phyloP scores from a whole-genome alignment of 2,113 vertebrate genomes.

The Empidonax traillii region DNA sequence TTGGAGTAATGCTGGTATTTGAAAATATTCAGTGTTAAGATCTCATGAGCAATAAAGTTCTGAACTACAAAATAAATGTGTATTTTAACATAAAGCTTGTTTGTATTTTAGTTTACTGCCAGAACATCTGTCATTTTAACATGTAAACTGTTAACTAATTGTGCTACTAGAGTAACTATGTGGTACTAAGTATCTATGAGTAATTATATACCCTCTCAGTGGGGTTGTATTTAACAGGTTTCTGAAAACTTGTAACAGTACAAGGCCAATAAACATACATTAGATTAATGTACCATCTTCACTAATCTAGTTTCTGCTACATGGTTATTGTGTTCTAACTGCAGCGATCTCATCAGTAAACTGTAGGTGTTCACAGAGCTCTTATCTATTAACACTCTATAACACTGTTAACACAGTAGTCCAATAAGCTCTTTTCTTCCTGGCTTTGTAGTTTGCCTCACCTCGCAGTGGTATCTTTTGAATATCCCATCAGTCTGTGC shows the following conservation, averaged over 20 bases:
- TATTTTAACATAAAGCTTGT: neutral
- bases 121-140: neutral
- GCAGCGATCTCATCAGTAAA: neutral
- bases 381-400: neutral
- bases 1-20: neutral
- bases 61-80: neutral
- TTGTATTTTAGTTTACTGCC: neutral
- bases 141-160: neutral
- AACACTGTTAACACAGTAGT: conserved; percentile 54
- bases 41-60: neutral
- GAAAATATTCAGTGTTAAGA: neutral
- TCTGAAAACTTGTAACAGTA: neutral
- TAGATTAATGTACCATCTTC: neutral
- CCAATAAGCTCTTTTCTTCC: conserved; percentile 78
- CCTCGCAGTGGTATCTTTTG: conserved; percentile 84
- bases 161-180: neutral
- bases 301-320: neutral
- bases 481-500: conserved; percentile 74
- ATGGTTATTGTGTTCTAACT: neutral
- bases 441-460: conserved; percentile 82
- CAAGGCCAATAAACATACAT: neutral
- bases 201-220: neutral
- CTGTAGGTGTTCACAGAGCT: neutral
- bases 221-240: neutral
- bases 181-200: neutral